Base-by-base conservation (phyloP, 1,140 invertebrate species). In the Archivesica marissinica region DNA sequence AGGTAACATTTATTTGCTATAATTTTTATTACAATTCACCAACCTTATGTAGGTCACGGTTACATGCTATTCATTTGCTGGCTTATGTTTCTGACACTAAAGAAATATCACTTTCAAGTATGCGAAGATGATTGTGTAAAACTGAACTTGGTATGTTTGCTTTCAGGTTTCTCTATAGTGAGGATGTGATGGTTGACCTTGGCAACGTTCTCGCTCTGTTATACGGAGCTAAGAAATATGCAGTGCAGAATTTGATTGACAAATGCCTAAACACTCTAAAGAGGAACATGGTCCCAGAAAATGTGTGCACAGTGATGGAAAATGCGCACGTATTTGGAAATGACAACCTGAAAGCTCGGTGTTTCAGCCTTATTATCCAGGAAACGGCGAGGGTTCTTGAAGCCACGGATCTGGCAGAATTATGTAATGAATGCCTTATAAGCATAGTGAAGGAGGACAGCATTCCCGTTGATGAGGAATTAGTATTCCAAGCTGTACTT, bases 101-200 rank as follows among this genome's bases (percentile, higher is more conserved):
- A n/a, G n/a, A n/a, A n/a, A n/a, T n/a, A n/a, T n/a, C n/a, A n/a
- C n/a, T n/a, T n/a, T n/a, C n/a, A n/a, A n/a, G n/a, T n/a, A n/a
- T n/a, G n/a, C n/a, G n/a, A n/a, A n/a, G n/a, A n/a, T n/a, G n/a
- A n/a, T 20, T 52, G 17, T n/a, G 11, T 35, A 6, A 61, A 30
- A 30, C 25, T 61, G 3, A 28, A 23, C 28, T 2, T 70, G 44
- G 23, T 44, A 56, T n/a, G 6, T 76, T 30, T 66, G 9, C 68
- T 86, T 87, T 54, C 39, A 89, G 88, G 28, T 88, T 66, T 81
- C 13, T 89, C 17, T 89, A 89, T 59, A 83, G 56, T 20, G 88
- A 89, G 7, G 78, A 89, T 13, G 28, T 86, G 0, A 72, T 54
- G 1, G 47, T 89, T 4, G 47, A 59, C 17, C 52, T 52, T n/a